Evolutionary conservation across 1,140 invertebrate genomes (phyloP).

Genomic region (Heliconius melpomene): DNA sequence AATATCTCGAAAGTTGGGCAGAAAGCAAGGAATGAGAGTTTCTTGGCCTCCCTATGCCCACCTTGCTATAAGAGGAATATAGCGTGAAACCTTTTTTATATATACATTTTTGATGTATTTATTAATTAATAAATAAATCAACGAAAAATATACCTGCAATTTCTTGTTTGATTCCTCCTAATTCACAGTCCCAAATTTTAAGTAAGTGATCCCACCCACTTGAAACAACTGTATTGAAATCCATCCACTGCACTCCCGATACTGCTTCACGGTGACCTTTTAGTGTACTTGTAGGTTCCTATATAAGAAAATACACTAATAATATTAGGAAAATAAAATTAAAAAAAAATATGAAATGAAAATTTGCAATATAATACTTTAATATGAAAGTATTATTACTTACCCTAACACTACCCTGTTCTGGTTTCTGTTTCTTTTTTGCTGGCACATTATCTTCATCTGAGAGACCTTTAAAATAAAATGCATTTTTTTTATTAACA

Average conservation of each 20-base stretch:
- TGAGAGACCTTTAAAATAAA: conserved; percentile 63
- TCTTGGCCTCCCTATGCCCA: no score
- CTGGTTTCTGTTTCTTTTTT: conserved; percentile 79
- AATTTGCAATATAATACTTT: background rate
- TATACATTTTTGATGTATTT: no score
- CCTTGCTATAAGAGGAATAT: no score
- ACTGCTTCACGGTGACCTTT: conserved; percentile 96
- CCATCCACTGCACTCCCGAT: conserved; percentile 92
- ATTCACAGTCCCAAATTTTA: conserved; percentile 95
- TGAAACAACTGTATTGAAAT: conserved; percentile 88
- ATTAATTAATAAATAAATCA: background rate
- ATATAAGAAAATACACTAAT: conserved; percentile 45
- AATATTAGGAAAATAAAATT: no score
- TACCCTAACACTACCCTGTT: conserved; percentile 77
- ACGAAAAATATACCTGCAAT: conserved; percentile 83
- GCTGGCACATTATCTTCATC: conserved; percentile 78
- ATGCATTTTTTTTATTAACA: conserved; percentile 3
- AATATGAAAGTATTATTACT: conserved; percentile 41
- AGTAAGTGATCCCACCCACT: conserved; percentile 98
- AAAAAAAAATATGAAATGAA: no score
- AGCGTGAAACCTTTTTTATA: no score
- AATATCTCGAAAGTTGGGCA: no score
- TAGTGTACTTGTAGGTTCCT: conserved; percentile 93
- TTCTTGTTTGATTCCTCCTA: conserved; percentile 90
- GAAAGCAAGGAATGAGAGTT: no score